A percentile compares a stretch with the other conserved stretches of the same genome.
phyloP scores from a whole-genome alignment of 1,140 invertebrate genomes.

The Polyergus mexicanus region DNA sequence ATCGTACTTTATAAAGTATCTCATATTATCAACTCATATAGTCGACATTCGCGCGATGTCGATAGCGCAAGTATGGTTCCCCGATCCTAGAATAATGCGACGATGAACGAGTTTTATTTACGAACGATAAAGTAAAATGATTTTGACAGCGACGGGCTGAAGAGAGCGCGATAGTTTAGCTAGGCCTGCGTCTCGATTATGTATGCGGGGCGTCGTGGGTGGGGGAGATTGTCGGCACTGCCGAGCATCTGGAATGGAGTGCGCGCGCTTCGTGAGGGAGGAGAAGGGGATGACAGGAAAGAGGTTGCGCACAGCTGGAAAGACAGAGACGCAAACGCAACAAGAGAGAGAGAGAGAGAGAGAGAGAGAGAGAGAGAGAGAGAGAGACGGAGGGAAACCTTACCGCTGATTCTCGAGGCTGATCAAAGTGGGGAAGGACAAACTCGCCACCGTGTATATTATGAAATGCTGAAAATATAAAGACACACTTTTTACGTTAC shows the following conservation, averaged over 20 bases:
- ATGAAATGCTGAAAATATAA: background rate
- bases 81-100: background rate
- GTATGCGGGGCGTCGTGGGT: conserved; percentile 47
- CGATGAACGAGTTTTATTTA: conserved; percentile 7
- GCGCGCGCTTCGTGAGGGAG: conserved; percentile 43
- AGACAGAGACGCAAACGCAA: conserved; percentile 9
- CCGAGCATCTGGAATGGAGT: conserved; percentile 76
- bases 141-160: conserved; percentile 20
- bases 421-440: conserved; percentile 63
- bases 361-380: conserved; percentile 61
- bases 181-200: conserved; percentile 68
- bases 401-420: conserved; percentile 72
- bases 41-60: background rate
- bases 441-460: conserved; percentile 27
- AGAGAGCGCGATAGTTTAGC: conserved; percentile 48
- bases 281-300: conserved; percentile 45
- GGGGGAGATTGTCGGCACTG: conserved; percentile 73
- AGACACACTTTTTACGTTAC: no score
- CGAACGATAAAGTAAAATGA: conserved; percentile 56
- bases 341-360: conserved; percentile 21
- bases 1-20: background rate
- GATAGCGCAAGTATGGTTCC: background rate
- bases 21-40: background rate
- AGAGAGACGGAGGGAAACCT: conserved; percentile 64
- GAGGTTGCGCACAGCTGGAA: conserved; percentile 42